Base-by-base conservation (phyloP, 2,888 invertebrate genomes). In the Ectobius pallidus region DNA sequence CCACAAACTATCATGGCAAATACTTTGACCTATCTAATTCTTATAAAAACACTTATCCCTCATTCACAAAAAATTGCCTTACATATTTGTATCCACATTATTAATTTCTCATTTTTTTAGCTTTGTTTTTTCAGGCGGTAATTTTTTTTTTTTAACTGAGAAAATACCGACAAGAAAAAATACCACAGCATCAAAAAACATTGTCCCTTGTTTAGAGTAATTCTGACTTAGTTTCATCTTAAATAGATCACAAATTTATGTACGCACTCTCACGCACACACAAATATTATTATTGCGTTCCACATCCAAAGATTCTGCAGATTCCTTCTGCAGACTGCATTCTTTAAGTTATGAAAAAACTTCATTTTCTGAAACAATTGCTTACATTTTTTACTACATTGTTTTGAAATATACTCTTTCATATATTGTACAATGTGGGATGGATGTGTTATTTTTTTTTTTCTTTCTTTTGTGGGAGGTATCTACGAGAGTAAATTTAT, bases 181-280 rank as follows among this genome's bases (percentile, higher is more conserved):
- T 11, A 11, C 46, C 71, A 69, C 39, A 67, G 72, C 68, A 70
- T 69, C 42, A 55, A 70, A 70, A 70, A 73, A 61, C 27, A 42
- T 20, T 55, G 58, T 62, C 62, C 73, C 68, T 71, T 71, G 52
- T 69, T 72, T 71, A 39, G 71, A 72, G 49, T 69, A 73, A 74
- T 74, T 74, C 73, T 75, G 75, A 75, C 75, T 75, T 75, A 75
- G 75, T 70, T 73, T 75, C 70, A 71, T 75, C 72, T 75, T 62
- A 70, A 70, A 72, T 68, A 55, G 72, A 75, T 75, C 75, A 73
- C 75, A 75, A 73, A 73, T 73, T 72, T 68, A 72, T 65, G 67
- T 71, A 67, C 71, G 61, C 70, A 68, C 49, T 49, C 49, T 30
- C 44, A 63, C 75, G 71, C 68, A 69, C 71, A 73, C 69, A 75